phyloP scores from a whole-genome alignment of 1,140 invertebrate genomes.

The Dendroctonus ponderosae region DNA sequence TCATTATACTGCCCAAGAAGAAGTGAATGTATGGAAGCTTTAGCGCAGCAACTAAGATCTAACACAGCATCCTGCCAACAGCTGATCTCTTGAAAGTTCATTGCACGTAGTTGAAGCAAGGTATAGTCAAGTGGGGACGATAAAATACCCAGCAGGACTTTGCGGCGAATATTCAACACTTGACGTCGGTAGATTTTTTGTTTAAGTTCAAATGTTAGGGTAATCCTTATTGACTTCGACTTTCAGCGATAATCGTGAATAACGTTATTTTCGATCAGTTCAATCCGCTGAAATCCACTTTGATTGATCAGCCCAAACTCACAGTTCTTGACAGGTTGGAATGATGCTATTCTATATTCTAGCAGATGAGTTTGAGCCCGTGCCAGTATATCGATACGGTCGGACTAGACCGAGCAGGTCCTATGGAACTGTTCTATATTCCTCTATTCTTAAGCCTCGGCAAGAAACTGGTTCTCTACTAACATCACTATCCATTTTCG shows the following conservation, averaged over 20 bases:
- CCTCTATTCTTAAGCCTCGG: constrained; percentile 18
- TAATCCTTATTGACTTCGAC: background rate
- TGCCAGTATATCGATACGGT: constrained; percentile 13
- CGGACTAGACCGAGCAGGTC: background rate
- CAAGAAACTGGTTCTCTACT: constrained; percentile 28
- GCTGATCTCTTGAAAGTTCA: constrained; percentile 35
- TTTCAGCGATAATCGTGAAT: background rate
- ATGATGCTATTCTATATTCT: background rate
- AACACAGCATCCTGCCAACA: constrained; percentile 31
- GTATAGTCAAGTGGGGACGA: constrained; percentile 4
- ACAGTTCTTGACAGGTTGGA: background rate
- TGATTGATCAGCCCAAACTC: background rate
- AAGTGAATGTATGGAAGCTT: constrained; percentile 13
- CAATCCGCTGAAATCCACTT: background rate
- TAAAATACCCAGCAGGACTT: constrained; percentile 7
- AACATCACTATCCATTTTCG: constrained; percentile 32
- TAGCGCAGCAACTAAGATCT: constrained; percentile 20
- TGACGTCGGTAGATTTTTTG: too few relatives aligned
- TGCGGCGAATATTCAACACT: too few relatives aligned
- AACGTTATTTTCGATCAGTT: background rate
- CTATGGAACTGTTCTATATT: constrained; percentile 23
- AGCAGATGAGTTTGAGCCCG: background rate
- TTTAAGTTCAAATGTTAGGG: background rate
- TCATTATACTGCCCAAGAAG: too few relatives aligned
- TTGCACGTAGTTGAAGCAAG: constrained; percentile 21